Evolutionary conservation across 2,888 invertebrate species (phyloP).

Genomic region (Cenopis cana): DNA sequence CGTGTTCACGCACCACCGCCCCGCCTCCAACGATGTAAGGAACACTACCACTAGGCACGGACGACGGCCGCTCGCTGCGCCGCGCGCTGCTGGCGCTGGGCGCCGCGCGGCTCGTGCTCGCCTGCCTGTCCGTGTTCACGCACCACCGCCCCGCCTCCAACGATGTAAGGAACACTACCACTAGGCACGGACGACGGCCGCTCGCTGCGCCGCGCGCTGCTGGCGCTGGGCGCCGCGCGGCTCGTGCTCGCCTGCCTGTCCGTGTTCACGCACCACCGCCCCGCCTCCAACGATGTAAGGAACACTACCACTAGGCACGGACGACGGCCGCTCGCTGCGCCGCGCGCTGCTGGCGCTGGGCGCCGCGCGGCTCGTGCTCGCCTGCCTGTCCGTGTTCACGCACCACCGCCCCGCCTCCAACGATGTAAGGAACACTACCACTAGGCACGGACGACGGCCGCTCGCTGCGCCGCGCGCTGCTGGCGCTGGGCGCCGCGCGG

Average conservation of each 20-base stretch:
- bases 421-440: conserved; percentile 55
- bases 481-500: conserved; percentile 94
- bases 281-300: conserved; percentile 73
- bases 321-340: conserved; percentile 90
- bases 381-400: conserved; percentile 95
- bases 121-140: conserved; percentile 95
- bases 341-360: conserved; percentile 88
- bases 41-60: conserved; percentile 53
- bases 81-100: conserved; percentile 88
- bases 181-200: conserved; percentile 87
- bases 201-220: conserved; percentile 83
- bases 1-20: conserved; percentile 93
- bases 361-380: conserved; percentile 93
- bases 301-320: background rate
- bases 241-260: conserved; percentile 94
- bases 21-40: conserved; percentile 73
- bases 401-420: conserved; percentile 87
- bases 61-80: conserved; percentile 90
- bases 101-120: conserved; percentile 93
- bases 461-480: conserved; percentile 88
- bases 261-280: conserved; percentile 93
- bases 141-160: conserved; percentile 87
- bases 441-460: conserved; percentile 88
- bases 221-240: conserved; percentile 94
- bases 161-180: conserved; percentile 56